phyloP scores from a whole-genome alignment of 2,888 invertebrate species.

The Argyresthia albistria region DNA sequence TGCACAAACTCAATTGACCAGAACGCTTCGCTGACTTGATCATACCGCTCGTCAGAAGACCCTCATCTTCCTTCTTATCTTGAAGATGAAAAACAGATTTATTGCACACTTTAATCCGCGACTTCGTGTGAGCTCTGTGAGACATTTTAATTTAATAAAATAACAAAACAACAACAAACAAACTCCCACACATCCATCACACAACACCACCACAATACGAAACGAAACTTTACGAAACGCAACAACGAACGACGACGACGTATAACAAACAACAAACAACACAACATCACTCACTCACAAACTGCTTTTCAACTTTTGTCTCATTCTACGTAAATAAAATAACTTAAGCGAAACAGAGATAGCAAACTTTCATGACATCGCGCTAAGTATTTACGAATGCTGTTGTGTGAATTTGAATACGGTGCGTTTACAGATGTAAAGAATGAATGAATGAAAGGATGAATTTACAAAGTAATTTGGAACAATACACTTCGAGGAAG shows the following conservation, averaged over 20 bases:
- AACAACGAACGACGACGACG: not conserved
- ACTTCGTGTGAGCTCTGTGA: conserved; percentile 37
- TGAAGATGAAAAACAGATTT: conserved; percentile 79
- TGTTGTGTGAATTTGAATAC: no score
- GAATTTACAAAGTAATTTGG: no score
- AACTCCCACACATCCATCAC: not conserved
- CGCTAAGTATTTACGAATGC: no score
- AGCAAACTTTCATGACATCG: no score
- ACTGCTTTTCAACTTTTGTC: not conserved
- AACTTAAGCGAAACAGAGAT: no score
- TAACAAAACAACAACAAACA: not conserved
- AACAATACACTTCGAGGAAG: no score
- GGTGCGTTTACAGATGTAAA: no score
- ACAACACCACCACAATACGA: not conserved
- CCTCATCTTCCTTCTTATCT: conserved; percentile 79
- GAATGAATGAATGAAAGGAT: no score
- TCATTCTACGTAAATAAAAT: no score
- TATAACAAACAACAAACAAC: not conserved
- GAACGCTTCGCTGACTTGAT: conserved; percentile 86
- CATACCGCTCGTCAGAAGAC: conserved; percentile 77
- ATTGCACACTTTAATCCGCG: conserved; percentile 47
- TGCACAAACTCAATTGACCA: conserved; percentile 85
- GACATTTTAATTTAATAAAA: conserved; percentile 31
- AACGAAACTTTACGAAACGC: not conserved
- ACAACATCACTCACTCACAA: no score